Conservation (phyloP, 2,113 vertebrate species). For the Narcine bancroftii region DNA sequence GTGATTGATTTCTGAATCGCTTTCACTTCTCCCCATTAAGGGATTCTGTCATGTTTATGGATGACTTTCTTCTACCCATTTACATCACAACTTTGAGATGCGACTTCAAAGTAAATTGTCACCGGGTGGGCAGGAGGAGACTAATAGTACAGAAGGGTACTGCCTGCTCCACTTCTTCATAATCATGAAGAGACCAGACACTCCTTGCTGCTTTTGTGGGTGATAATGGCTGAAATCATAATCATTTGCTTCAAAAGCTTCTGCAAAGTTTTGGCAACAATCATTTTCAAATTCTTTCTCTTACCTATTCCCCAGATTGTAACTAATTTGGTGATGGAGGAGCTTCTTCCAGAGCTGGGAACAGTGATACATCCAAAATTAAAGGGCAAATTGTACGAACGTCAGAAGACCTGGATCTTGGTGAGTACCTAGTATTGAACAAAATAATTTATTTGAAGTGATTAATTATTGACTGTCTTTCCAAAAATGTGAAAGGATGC, state of each 20-base stretch:
- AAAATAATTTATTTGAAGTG: too few relatives aligned
- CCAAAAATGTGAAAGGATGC: background rate
- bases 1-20: too few relatives aligned
- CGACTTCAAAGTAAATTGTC: too few relatives aligned
- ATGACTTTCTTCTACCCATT: too few relatives aligned
- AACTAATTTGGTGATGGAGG: constrained; percentile 91
- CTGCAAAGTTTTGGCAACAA: background rate
- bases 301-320: constrained; percentile 60
- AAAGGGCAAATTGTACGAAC: constrained; percentile 79
- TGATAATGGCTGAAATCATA: background rate
- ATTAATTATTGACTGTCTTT: background rate
- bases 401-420: constrained; percentile 81
- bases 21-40: too few relatives aligned
- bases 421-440: constrained; percentile 48
- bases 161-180: too few relatives aligned
- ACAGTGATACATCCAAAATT: constrained; percentile 69
- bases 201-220: background rate
- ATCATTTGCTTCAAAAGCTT: background rate
- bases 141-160: too few relatives aligned
- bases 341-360: constrained; percentile 71
- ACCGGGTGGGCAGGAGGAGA: too few relatives aligned
- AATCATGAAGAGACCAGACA: too few relatives aligned
- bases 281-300: accelerated
- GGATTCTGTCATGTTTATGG: too few relatives aligned
- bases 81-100: too few relatives aligned